These are phyloP conservation scores for Athalia circularis DNA, from an alignment of 2,888 invertebrate genomes.

Conservation along the genomic window DNA sequence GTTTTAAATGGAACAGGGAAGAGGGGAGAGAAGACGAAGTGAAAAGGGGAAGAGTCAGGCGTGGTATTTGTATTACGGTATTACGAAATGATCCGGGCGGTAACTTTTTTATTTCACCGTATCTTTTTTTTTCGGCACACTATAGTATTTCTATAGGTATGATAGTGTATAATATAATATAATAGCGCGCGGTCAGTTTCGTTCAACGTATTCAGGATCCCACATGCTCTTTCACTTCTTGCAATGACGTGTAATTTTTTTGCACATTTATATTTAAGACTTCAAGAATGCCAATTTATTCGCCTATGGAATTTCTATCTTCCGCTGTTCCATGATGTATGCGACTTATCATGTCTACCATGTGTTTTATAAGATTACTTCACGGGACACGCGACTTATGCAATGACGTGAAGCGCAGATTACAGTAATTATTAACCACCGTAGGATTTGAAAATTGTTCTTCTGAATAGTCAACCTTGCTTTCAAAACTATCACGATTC, in stretches of 20 bases:
- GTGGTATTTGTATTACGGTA: slow-evolving; percentile 18
- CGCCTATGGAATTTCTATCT: not conserved
- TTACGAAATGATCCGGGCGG: slow-evolving; percentile 36
- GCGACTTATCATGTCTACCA: too few relatives aligned
- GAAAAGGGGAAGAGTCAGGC: slow-evolving; percentile 6
- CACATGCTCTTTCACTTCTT: not conserved
- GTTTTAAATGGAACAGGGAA: not conserved
- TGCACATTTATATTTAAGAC: not conserved
- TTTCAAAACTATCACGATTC: too few relatives aligned
- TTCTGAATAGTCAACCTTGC: too few relatives aligned
- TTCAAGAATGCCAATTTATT: not conserved
- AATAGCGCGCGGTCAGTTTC: too few relatives aligned
- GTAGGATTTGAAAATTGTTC: too few relatives aligned
- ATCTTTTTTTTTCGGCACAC: not conserved
- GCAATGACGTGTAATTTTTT: not conserved
- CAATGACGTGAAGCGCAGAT: too few relatives aligned
- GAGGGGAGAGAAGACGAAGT: not conserved
- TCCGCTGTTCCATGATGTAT: not conserved
- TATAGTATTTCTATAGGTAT: not conserved
- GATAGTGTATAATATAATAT: not conserved
- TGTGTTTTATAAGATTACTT: too few relatives aligned
- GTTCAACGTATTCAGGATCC: not conserved
- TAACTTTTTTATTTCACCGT: slow-evolving; percentile 9
- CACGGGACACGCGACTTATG: too few relatives aligned
- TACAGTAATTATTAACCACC: too few relatives aligned